Base-by-base conservation (phyloP, 1,140 invertebrate genomes). In the Drosophila navojoa region DNA sequence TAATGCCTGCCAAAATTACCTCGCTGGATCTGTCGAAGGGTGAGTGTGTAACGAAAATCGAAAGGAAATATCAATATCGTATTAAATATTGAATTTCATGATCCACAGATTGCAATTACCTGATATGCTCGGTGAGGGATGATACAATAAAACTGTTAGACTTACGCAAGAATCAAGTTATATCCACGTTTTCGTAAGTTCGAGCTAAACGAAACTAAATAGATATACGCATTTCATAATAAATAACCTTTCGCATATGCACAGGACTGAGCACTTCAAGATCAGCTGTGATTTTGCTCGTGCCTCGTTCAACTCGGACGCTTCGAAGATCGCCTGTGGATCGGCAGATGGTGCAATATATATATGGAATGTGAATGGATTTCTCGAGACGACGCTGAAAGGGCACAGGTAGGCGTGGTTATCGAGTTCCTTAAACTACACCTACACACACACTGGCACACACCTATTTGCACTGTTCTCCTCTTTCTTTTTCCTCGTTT, bases 71-170 rank as follows among this genome's bases (percentile, higher is more conserved):
- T 22, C 2, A 5, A 15, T 55, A 29, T 52, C 6, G 0, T 32
- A 29, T 1, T 35, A 9, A 9, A n/a, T 29, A 7, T 49, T 68
- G 15, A 16, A 45, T 15, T 15, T 45, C 40, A n/a, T 3, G 75
- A 80, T 90, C 0, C 7, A 87, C 79, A 98, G 98, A 99, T 95
- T 95, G 95, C 77, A 96, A 96, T 93, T 97, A 96, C 92, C 93
- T 99, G 52, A 93, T 99, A 76, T 96, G 96, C 82, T 98, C 98
- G 92, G 96, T 98, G 42, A 94, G 98, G 90, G 98, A 99, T 93
- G 98, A 99, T 93, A 98, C 97, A 35, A 94, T 99, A 75, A 97
- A 98, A 92, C 93, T 99, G 22, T 95, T 99, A 84, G 98, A 99
- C 93, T 93, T 99, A 60, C 94, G 98, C 77, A 98, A 97, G 95